Base-by-base conservation (phyloP, 1,140 invertebrate species). In the Trissolcus basalis region DNA sequence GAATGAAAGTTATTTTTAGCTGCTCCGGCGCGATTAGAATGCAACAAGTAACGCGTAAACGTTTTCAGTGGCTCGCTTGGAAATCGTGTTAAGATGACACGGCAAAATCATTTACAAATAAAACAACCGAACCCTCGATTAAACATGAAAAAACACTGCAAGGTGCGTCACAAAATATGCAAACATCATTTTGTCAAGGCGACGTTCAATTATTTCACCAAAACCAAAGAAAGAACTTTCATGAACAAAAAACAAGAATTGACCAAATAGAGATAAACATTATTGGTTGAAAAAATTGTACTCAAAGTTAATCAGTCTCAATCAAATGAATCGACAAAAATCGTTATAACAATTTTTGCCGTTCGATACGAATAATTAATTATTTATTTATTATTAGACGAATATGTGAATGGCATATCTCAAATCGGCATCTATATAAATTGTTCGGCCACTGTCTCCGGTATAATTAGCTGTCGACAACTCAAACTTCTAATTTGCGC, bases 1-100 rank as follows among this genome's bases (percentile, higher is more conserved):
- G 71, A 80, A 78, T 63, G 71, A 79, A 77, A 81, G 83, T 82
- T 85, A 85, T 85, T 85, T 75, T 85, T 73, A 80, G 80, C 79
- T 51, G 65, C 69, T 78, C 51, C 78, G 80, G 79, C 76, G 82
- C 83, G 80, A 85, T 84, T 83, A 85, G 79, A 85, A 84, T 84
- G 84, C 84, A 83, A 82, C 82, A 83, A 85, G 82, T 81, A 80
- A 81, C 77, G 81, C 77, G 80, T 65, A 80, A 77, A 64, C 64
- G 64, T 75, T 58, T 75, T 75, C 72, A 64, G 64, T 59, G 64
- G 72, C 59, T 73, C 50, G 55, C 68, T 75, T 74, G 59, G 58
- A 72, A 68, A 64, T 69, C 64, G 72, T 49, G 64, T 68, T 63
- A 63, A 41, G 53, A 68, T 63, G 64, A 75, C 58, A 51, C 55